Conservation (phyloP, 2,797 vertebrate species). For the Spinibarbus caldwelli region DNA sequence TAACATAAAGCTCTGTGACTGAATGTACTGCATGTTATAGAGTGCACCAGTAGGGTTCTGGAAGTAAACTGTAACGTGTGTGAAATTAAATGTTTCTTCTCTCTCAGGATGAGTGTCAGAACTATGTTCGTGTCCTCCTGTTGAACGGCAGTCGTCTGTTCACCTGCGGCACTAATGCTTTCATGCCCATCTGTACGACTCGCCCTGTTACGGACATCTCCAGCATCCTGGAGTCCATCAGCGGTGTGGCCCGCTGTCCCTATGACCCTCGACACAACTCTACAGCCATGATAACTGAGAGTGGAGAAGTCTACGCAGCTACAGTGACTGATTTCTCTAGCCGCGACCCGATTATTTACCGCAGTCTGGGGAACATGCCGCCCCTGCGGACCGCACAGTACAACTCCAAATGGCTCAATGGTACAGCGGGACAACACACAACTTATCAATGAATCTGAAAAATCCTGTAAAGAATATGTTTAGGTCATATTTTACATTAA, state of each 20-base stretch:
- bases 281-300: constrained; percentile 89
- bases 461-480: not conserved
- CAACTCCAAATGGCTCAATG: constrained; percentile 98
- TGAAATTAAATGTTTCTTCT: not conserved
- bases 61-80: not conserved
- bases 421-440: constrained; percentile 67
- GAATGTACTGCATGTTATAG: not conserved
- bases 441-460: not conserved
- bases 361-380: constrained; percentile 89
- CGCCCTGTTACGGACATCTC: constrained; percentile 69
- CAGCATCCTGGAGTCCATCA: constrained; percentile 88
- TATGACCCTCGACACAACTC: constrained; percentile 96
- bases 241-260: constrained; percentile 93
- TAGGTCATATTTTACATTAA: not conserved
- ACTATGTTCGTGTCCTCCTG: constrained; percentile 92
- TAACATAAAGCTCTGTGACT: not conserved
- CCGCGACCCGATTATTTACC: constrained; percentile 94
- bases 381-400: constrained; percentile 94
- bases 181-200: constrained; percentile 90
- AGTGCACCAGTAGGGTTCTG: not conserved
- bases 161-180: constrained; percentile 93
- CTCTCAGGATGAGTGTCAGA: constrained; percentile 93
- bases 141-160: constrained; percentile 85
- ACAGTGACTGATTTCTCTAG: constrained; percentile 96
- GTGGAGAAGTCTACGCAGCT: constrained; percentile 92